Evolutionary conservation across 2,113 vertebrate species (phyloP), one percentile per base, ranked within the genome.

Genomic region (Anolis carolinensis): DNA sequence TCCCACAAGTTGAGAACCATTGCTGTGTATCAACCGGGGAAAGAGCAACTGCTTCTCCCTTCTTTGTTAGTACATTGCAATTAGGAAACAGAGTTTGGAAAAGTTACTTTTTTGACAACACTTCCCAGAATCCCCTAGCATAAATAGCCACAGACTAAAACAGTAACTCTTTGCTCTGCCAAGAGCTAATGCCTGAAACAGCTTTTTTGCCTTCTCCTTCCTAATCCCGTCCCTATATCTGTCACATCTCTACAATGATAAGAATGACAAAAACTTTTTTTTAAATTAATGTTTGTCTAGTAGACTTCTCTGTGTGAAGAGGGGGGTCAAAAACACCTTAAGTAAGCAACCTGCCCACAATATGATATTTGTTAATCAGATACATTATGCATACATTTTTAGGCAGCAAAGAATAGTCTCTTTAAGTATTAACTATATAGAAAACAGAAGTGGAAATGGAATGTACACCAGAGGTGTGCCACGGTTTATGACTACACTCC

Each of bases 401-500:
- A 93, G 76, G 52, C 87, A 89, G 85, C 36, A 88, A 75, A 93
- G 92, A 90, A 39, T 91, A 75, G 90, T 59, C 78, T 81, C 74
- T 87, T 86, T 71, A 89, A 67, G 67, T 55, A 67, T 62, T 27
- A 78, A 8, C 20, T 70, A 5, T 82, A 78, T 1, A 13, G 70
- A 78, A 86, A 87, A 93, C 36, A 88, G 85, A 92, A 48, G 77
- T 89, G 88, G 68, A 90, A 90, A 92, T 81, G 68, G 89, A 89
- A 72, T 71, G 65, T 93, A 88, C 86, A 93, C 67, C 73, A 80
- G 88, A 95, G 79, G 88, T 87, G 81, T 90, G 85, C 90, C 88
- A 92, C 71, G 82, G 59, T 88, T 94, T 90, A 94, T 87, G 85
- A 92, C 92, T 91, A 92, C 82, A 91, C 94, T 93, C 96, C 83